phyloP scores from a whole-genome alignment of 2,888 invertebrate genomes.

The Protodeltote pygarga region DNA sequence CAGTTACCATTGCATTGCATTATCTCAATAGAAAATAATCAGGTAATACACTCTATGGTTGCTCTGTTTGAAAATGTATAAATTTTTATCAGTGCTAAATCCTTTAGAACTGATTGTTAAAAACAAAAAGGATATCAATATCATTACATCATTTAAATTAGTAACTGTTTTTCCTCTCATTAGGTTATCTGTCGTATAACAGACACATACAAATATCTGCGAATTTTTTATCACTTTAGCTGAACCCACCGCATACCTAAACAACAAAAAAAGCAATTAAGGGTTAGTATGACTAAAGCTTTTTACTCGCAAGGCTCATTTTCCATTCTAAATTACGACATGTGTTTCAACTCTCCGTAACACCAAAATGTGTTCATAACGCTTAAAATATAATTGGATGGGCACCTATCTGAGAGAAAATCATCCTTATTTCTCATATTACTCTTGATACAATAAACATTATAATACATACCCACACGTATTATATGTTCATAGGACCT shows the following conservation, averaged over 20 bases:
- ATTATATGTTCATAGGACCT: no score
- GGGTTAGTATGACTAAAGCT: conserved; percentile 19
- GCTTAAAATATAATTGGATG: conserved; percentile 36
- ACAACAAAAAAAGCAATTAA: conserved; percentile 30
- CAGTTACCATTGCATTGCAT: no score
- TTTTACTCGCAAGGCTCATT: conserved; percentile 24
- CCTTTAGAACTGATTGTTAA: no score
- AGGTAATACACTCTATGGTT: no score
- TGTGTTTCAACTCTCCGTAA: conserved; percentile 21
- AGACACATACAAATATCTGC: no score
- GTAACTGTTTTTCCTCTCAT: no score
- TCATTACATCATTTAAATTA: no score
- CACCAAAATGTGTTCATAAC: conserved; percentile 34
- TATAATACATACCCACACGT: conserved; percentile 3
- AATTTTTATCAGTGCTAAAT: no score
- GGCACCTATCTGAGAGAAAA: conserved; percentile 16
- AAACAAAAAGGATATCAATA: no score
- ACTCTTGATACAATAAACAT: conserved; percentile 33
- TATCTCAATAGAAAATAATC: no score
- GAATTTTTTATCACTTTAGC: not conserved
- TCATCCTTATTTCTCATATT: conserved; percentile 11
- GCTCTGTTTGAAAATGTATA: no score
- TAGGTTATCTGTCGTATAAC: no score
- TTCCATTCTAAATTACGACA: conserved; percentile 35
- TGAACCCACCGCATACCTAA: not conserved